These are phyloP conservation scores for Liodrosophila aerea DNA, from an alignment of 2,888 invertebrate genomes.

Conservation along the genomic window DNA sequence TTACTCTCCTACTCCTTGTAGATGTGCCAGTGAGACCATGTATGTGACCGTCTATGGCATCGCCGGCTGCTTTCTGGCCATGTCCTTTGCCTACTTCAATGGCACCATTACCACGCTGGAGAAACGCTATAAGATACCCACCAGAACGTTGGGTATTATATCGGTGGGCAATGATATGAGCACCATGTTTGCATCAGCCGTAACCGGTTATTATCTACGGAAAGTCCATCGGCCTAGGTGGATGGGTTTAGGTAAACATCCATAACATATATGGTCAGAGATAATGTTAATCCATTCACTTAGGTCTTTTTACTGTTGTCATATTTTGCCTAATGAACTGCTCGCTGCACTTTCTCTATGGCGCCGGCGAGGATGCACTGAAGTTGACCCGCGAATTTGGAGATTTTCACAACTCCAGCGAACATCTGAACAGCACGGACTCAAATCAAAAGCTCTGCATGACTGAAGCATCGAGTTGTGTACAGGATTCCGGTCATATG, in stretches of 20 bases:
- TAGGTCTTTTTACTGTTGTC: slow-evolving; percentile 84
- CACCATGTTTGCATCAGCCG: slow-evolving; percentile 85
- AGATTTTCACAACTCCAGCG: slow-evolving; percentile 53
- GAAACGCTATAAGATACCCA: slow-evolving; percentile 88
- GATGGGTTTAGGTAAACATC: slow-evolving; percentile 84
- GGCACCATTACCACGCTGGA: slow-evolving; percentile 88
- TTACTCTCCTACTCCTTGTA: no score
- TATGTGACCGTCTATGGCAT: slow-evolving; percentile 85
- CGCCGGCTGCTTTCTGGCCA: slow-evolving; percentile 87
- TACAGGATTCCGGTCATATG: slow-evolving; percentile 60
- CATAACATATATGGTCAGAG: neutral
- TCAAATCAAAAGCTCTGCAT: slow-evolving; percentile 8
- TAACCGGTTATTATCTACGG: slow-evolving; percentile 87
- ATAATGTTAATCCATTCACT: neutral
- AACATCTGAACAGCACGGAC: slow-evolving; percentile 66
- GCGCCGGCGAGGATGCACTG: slow-evolving; percentile 86
- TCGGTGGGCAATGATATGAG: slow-evolving; percentile 89
- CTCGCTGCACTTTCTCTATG: slow-evolving; percentile 87
- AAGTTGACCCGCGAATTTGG: slow-evolving; percentile 85
- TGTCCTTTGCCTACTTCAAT: slow-evolving; percentile 87
- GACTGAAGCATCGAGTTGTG: slow-evolving; percentile 23
- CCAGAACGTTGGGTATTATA: slow-evolving; percentile 87
- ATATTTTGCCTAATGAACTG: slow-evolving; percentile 86
- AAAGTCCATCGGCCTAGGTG: slow-evolving; percentile 88
- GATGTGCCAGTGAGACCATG: slow-evolving; percentile 81